A percentile compares a stretch with the other conserved stretches of the same genome.
Conservation (phyloP, 2,113 vertebrate species). For the Boleophthalmus pectinirostris region DNA sequence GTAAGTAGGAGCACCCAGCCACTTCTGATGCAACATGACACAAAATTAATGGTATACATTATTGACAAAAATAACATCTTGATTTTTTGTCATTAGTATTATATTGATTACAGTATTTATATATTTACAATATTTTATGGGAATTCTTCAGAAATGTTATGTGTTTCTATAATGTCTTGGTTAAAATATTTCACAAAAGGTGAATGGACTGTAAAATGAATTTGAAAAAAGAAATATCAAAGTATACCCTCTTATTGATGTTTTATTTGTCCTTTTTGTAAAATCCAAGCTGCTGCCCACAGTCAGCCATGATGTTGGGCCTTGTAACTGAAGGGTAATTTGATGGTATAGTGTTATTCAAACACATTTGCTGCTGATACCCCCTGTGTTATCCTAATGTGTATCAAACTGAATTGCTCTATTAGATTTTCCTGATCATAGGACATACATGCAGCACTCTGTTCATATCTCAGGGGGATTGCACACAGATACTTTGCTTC, state of each 20-base stretch:
- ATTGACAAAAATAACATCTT: background rate
- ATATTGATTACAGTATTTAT: too few relatives aligned
- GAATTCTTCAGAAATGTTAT: background rate
- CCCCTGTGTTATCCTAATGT: slow-evolving; percentile 13
- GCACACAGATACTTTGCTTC: slow-evolving; percentile 49
- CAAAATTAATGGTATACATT: background rate
- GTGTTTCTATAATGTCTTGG: background rate
- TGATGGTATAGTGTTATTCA: slow-evolving; percentile 3
- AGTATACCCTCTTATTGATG: background rate
- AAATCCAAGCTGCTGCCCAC: background rate
- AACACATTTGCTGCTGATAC: slow-evolving; percentile 3
- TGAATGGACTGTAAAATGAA: background rate
- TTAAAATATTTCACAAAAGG: background rate
- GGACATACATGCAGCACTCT: slow-evolving; percentile 32
- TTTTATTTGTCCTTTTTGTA: background rate
- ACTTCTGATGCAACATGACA: too few relatives aligned
- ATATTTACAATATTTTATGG: background rate
- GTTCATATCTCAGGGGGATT: slow-evolving; percentile 40
- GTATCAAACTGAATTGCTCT: slow-evolving; percentile 22
- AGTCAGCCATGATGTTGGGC: slow-evolving; percentile 5
- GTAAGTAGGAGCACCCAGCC: background rate
- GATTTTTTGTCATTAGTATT: too few relatives aligned
- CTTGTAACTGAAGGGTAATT: background rate
- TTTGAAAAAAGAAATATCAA: too few relatives aligned
- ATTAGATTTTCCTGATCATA: slow-evolving; percentile 31